Conservation (phyloP, 2,113 vertebrate genomes). For the Trachemys scripta region DNA sequence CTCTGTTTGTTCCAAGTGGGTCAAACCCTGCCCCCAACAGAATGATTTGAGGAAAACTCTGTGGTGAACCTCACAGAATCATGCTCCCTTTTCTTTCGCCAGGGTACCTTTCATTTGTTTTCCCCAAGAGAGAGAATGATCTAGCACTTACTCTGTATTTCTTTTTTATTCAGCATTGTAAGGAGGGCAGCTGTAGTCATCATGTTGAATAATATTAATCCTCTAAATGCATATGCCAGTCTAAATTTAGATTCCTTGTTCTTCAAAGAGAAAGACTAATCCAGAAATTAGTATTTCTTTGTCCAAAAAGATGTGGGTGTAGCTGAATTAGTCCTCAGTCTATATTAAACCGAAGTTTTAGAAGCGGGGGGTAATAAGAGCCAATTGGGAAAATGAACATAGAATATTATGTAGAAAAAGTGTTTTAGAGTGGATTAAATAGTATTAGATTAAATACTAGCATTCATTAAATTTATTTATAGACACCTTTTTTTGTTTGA, state of each 20-base stretch:
- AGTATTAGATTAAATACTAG: not conserved
- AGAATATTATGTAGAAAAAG: not conserved
- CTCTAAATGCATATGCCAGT: not conserved
- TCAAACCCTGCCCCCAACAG: not conserved
- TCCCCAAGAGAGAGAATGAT: not conserved
- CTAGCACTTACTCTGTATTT: not conserved
- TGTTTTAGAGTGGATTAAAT: not conserved
- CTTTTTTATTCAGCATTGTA: not conserved
- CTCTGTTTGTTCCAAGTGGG: not conserved
- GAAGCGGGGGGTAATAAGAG: not conserved
- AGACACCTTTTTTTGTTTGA: not conserved
- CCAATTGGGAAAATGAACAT: not conserved
- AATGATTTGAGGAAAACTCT: not conserved
- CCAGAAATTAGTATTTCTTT: not conserved
- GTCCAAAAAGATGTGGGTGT: not conserved
- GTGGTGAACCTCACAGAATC: not conserved
- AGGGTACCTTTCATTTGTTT: not conserved
- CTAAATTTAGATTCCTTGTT: not conserved
- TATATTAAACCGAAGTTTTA: not conserved
- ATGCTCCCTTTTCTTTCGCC: not conserved
- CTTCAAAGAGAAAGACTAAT: not conserved
- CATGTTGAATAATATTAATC: not conserved
- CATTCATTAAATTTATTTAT: not conserved
- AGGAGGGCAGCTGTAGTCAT: not conserved
- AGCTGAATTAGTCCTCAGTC: not conserved